phyloP scores from a whole-genome alignment of 2,797 vertebrate genomes.

The Propithecus deckenii region DNA sequence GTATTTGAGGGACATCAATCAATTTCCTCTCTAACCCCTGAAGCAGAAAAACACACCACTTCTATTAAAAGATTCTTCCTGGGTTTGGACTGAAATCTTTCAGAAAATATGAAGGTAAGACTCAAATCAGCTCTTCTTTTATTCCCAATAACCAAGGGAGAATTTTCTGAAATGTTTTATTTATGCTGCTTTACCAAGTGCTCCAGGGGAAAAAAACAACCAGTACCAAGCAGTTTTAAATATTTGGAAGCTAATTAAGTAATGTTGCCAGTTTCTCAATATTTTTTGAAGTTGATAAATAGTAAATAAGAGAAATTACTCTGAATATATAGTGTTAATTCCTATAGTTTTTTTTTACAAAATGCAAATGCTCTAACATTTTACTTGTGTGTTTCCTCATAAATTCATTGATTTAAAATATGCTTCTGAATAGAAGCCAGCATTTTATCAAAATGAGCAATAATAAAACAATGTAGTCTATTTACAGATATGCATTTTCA shows the following conservation, averaged over 20 bases:
- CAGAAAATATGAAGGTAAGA: background rate
- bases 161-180: slow-evolving; percentile 23
- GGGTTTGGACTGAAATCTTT: background rate
- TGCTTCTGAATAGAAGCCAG: background rate
- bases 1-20: background rate
- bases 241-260: slow-evolving; percentile 25
- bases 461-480: background rate
- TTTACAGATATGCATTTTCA: background rate
- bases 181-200: background rate
- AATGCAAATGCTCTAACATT: background rate
- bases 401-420: background rate
- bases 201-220: background rate
- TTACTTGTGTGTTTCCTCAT: background rate
- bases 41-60: slow-evolving; percentile 5
- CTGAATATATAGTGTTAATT: background rate
- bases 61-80: slow-evolving; percentile 13
- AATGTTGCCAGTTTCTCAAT: background rate
- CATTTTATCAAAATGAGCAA: slow-evolving; percentile 31
- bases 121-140: background rate
- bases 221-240: slow-evolving; percentile 28
- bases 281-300: background rate
- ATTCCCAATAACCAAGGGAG: background rate
- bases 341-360: slow-evolving; percentile 4
- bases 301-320: slow-evolving; percentile 27
- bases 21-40: background rate